Base-by-base conservation (phyloP, 2,113 vertebrate genomes). In the Saccopteryx leptura region DNA sequence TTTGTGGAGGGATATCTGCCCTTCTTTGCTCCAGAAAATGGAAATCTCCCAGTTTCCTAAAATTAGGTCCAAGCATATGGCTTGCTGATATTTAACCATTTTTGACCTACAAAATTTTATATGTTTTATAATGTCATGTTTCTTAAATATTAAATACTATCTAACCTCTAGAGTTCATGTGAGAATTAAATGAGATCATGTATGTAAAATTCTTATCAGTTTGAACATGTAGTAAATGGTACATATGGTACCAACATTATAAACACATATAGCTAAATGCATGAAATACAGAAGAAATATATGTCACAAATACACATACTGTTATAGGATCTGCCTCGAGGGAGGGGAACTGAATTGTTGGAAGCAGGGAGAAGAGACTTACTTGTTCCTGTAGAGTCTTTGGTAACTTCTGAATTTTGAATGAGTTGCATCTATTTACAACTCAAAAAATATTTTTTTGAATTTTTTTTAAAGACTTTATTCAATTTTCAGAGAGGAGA, bases 361-460 rank as follows among this genome's bases (percentile, higher is more conserved):
- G 48, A 85, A 88, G 75, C 19, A 26, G 17, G 23, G 15, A 84
- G 81, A 82, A 52, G 26, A 90, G n/a, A 85, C 10, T 71, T 39
- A 18, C 9, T 76, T 80, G 75, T 76, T 91, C 58, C 87, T 85
- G 1, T 91, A 92, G 33, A 63, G 61, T 4, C 28, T 63, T 52
- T 69, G 28, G 58, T 68, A 91, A 80, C 14, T 52, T 88, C 63
- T 92, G 46, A 86, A 50, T 85, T 69, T 85, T 63, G 33, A 80
- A 69, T 1, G 5, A 56, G 54, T n/a, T 68, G 1, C 15, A 66
- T 18, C 1, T 63, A 69, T 61, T 74, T 88, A 8, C 18, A 68
- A 72, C 66, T 61, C 52, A 60, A 80, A 89, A 85, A 72, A n/a
- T n/a, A n/a, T 46, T 52, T 33, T 56, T 90, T 80, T 79, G 4